These are phyloP conservation scores for Petrocephalus microphthalmus DNA, from an alignment of 2,113 vertebrate species.

Conservation along the genomic window DNA sequence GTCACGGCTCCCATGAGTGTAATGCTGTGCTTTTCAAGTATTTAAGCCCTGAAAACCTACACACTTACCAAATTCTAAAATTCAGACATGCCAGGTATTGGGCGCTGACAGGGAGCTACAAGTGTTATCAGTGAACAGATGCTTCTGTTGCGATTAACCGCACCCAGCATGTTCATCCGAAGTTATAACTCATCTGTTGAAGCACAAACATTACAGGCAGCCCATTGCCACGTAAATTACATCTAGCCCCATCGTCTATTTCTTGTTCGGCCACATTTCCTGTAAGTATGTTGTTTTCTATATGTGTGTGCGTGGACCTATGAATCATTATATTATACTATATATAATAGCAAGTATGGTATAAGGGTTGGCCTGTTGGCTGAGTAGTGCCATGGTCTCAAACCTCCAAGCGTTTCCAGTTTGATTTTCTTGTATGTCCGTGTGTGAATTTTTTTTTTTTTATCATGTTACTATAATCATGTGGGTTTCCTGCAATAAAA, in stretches of 20 bases:
- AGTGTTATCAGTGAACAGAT: background rate
- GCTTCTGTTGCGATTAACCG: background rate
- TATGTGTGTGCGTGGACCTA: background rate
- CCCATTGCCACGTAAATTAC: background rate
- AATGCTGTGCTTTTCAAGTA: background rate
- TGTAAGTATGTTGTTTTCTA: background rate
- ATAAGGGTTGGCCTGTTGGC: background rate
- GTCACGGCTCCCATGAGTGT: background rate
- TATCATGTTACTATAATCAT: background rate
- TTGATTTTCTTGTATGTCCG: background rate
- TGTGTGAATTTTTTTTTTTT: background rate
- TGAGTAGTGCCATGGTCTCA: background rate
- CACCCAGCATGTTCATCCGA: background rate
- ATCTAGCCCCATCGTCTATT: background rate
- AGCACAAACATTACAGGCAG: background rate
- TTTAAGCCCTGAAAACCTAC: background rate
- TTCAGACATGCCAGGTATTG: background rate
- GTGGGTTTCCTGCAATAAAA: background rate
- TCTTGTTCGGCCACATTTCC: background rate
- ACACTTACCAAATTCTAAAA: background rate
- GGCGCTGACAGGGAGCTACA: background rate
- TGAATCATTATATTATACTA: background rate
- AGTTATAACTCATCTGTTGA: background rate
- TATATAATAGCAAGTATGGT: background rate
- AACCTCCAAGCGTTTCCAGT: background rate